Evolutionary conservation across 1,140 invertebrate species (phyloP), one percentile per base, ranked within the genome.

Genomic region (Drosophila guanche): DNA sequence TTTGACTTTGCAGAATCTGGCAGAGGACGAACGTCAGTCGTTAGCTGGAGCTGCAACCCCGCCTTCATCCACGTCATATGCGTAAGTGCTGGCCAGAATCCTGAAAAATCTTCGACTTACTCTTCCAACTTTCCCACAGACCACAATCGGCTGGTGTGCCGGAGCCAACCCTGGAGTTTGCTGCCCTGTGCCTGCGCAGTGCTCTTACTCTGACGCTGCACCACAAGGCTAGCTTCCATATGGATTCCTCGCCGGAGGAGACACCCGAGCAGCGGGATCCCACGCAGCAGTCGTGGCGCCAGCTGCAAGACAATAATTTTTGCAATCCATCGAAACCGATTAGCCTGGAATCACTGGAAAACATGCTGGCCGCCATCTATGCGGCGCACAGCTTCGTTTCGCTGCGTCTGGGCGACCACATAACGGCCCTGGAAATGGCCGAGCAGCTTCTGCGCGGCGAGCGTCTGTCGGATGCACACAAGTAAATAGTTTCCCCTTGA

Each of bases 131-230:
- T 92, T 65, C 74, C 90, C 4, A 5, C 59, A 93, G 95, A 72
- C 94, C 94, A 42, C 93, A 96, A 78, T 96, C 95, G 0, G 95
- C 94, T 86, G 96, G 96, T 2, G 96, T 97, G 61, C 97, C 97
- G 47, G 95, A 96, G 43, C 93, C 97, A 3, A 97, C 96, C n/a
- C 91, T 99, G 47, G 96, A 98, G 91, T 99, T 98, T 93, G 97
- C 95, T 8, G 94, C 95, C 8, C 89, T 98, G 5, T 98, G 97
- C 92, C 89, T 99, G 45, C 94, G 95, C 72, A 99, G 98, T 93
- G 97, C 97, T 12, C 91, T 96, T 10, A 93, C 94, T 47, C 89
- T 97, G 0, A 66, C 88, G 5, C 71, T 88, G 62, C 69, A 76
- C 85, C 57, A 93, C 92, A 66, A 92, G 92, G 79, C 91, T 83